phyloP scores from a whole-genome alignment of 2,888 invertebrate species.

The Camponotus fellah region DNA sequence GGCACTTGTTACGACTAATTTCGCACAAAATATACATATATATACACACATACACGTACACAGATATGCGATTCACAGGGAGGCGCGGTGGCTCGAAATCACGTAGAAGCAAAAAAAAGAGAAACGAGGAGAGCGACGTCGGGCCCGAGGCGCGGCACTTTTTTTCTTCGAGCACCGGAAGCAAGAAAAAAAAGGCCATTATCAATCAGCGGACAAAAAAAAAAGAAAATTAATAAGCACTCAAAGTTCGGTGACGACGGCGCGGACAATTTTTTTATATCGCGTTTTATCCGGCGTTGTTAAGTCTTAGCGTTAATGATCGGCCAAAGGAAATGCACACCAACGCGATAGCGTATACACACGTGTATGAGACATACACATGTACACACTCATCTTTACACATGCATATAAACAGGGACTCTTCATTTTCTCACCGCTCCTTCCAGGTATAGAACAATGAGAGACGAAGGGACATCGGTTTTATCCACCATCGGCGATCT shows the following conservation, averaged over 20 bases:
- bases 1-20: slow-evolving; percentile 74
- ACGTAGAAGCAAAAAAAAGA: slow-evolving; percentile 25
- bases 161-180: slow-evolving; percentile 49
- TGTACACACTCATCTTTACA: slow-evolving; percentile 24
- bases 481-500: slow-evolving; percentile 33
- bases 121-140: slow-evolving; percentile 35
- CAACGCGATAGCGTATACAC: slow-evolving; percentile 30
- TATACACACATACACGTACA: background rate
- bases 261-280: slow-evolving; percentile 76
- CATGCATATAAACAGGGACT: slow-evolving; percentile 31
- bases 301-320: slow-evolving; percentile 73
- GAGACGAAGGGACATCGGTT: slow-evolving; percentile 21
- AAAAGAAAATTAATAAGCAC: slow-evolving; percentile 11
- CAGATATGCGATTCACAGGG: slow-evolving; percentile 10
- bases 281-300: slow-evolving; percentile 73
- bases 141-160: slow-evolving; percentile 29
- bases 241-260: slow-evolving; percentile 61
- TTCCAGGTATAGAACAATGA: slow-evolving; percentile 45
- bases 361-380: slow-evolving; percentile 30
- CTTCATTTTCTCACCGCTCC: slow-evolving; percentile 53
- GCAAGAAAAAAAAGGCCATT: slow-evolving; percentile 1
- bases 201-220: slow-evolving; percentile 24
- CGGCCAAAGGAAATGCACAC: slow-evolving; percentile 74
- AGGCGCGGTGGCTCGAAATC: slow-evolving; percentile 58
- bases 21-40: slow-evolving; percentile 62